Conservation (phyloP, 2,888 invertebrate species). For the Pelosia muscerda region DNA sequence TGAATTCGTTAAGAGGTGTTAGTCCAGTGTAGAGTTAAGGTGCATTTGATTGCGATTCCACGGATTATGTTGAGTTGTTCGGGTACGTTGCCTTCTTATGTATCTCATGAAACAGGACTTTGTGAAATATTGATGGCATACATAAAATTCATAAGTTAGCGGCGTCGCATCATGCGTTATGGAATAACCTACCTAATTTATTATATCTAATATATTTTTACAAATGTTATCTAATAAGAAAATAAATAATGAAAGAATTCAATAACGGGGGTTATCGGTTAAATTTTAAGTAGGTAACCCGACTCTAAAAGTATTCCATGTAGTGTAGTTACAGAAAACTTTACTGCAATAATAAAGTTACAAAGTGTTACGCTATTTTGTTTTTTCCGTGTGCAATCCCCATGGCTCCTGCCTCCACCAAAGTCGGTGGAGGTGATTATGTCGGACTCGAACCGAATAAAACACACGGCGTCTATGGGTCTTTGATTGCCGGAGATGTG, state of each 20-base stretch:
- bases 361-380: neutral
- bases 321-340: no score
- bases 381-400: no score
- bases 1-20: constrained; percentile 20
- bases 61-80: constrained; percentile 11
- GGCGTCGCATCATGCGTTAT: no score
- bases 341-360: neutral
- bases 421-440: no score
- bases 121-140: neutral
- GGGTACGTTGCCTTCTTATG: neutral
- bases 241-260: neutral
- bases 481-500: no score
- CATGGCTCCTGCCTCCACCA: no score
- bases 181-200: no score
- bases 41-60: neutral
- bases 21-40: constrained; percentile 7
- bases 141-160: no score
- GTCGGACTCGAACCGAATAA: no score
- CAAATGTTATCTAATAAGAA: neutral
- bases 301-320: neutral
- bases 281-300: neutral
- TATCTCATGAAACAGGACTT: neutral
- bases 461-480: no score
- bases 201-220: neutral
- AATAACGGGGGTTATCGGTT: neutral